Conservation (phyloP, 2,113 vertebrate genomes). For the Octodon degus region DNA sequence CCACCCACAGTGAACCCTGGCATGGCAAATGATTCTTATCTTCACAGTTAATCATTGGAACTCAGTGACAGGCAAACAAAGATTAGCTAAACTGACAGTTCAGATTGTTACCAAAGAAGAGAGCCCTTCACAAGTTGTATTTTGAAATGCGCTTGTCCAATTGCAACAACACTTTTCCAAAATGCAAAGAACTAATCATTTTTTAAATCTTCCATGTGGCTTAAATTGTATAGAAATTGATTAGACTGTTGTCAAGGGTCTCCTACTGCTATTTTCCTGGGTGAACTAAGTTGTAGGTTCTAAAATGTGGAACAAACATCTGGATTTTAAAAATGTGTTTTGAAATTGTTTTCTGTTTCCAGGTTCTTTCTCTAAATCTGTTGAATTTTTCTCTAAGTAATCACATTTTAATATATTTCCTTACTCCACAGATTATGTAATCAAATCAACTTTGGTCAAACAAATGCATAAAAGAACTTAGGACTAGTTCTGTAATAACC, state of each 20-base stretch:
- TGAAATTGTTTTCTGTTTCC: slow-evolving; percentile 26
- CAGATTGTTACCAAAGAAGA: slow-evolving; percentile 78
- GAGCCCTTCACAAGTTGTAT: slow-evolving; percentile 78
- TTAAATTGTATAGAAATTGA: slow-evolving; percentile 63
- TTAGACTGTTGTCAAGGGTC: slow-evolving; percentile 71
- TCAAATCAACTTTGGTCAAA: neutral
- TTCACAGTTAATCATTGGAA: slow-evolving; percentile 90
- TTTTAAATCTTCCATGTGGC: slow-evolving; percentile 71
- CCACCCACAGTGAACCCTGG: slow-evolving; percentile 85
- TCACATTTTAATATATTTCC: neutral
- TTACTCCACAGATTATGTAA: neutral
- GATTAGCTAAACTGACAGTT: slow-evolving; percentile 88
- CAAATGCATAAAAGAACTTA: neutral
- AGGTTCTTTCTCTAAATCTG: neutral
- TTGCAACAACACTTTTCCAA: slow-evolving; percentile 70
- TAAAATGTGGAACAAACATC: slow-evolving; percentile 70
- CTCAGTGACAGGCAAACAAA: slow-evolving; percentile 89
- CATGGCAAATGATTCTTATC: slow-evolving; percentile 90
- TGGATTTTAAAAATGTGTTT: slow-evolving; percentile 1
- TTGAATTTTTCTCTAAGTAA: neutral
- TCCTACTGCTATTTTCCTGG: slow-evolving; percentile 63
- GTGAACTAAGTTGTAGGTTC: slow-evolving; percentile 39
- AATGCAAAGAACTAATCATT: slow-evolving; percentile 64
- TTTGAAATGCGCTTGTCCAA: slow-evolving; percentile 77
- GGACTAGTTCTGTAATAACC: fast-evolving